phyloP scores from a whole-genome alignment of 2,888 invertebrate species.

The Ectemnius continuus region DNA sequence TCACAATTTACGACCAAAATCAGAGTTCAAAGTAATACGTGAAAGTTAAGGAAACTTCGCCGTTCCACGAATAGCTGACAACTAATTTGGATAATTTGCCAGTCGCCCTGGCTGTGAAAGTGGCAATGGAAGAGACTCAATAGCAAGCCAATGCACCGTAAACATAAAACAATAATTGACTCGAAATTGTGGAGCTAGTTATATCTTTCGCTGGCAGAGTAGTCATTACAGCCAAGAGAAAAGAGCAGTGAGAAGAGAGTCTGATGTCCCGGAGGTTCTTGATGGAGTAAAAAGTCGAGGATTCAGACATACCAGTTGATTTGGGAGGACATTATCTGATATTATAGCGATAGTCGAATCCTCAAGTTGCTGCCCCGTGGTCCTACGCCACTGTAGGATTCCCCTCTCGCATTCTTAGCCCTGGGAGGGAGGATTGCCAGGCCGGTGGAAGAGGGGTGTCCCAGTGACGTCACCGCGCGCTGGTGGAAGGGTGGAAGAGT shows the following conservation, averaged over 20 bases:
- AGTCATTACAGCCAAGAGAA: slow-evolving; percentile 27
- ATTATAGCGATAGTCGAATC: neutral
- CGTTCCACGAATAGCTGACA: neutral
- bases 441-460: slow-evolving; percentile 42
- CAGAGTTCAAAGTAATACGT: neutral
- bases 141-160: slow-evolving; percentile 13
- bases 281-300: slow-evolving; percentile 40
- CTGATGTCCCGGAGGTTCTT: neutral
- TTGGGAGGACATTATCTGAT: neutral
- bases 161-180: slow-evolving; percentile 46
- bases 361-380: slow-evolving; percentile 25
- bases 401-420: slow-evolving; percentile 22
- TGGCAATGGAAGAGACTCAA: slow-evolving; percentile 33
- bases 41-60: neutral
- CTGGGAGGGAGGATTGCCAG: slow-evolving; percentile 14
- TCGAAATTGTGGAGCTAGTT: slow-evolving; percentile 27
- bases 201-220: slow-evolving; percentile 10
- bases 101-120: slow-evolving; percentile 13
- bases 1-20: neutral
- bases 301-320: slow-evolving; percentile 17
- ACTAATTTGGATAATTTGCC: neutral
- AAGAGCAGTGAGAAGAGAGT: slow-evolving; percentile 2
- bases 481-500: slow-evolving; percentile 41
- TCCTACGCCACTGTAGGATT: slow-evolving; percentile 55
- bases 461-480: slow-evolving; percentile 67